phyloP scores from a whole-genome alignment of 2,113 vertebrate species.

The Mungos mungo region DNA sequence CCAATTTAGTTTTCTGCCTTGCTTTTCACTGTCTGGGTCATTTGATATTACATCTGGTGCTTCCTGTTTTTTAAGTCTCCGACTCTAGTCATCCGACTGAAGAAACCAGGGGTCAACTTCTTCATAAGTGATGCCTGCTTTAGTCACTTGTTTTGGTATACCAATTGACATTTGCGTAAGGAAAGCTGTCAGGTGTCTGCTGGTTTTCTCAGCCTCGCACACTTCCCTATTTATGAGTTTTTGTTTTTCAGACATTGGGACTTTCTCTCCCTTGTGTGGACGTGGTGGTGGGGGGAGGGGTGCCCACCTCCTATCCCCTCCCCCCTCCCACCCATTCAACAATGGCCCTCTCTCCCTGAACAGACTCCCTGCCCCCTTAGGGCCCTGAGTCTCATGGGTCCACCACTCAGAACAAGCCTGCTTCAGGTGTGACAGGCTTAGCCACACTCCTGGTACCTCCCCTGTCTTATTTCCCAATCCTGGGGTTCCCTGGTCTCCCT shows the following conservation, averaged over 20 bases:
- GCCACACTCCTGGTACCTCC: neutral
- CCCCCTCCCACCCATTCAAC: neutral
- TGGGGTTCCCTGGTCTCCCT: neutral
- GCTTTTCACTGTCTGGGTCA: constrained; percentile 87
- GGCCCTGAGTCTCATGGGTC: neutral
- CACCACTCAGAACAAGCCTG: neutral
- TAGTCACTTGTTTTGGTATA: constrained; percentile 86
- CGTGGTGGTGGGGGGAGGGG: neutral
- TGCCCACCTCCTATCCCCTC: neutral
- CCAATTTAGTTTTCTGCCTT: constrained; percentile 83
- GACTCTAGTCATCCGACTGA: constrained; percentile 84
- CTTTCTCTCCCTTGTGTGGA: constrained; percentile 62
- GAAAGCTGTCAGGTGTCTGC: constrained; percentile 85
- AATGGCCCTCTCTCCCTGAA: neutral
- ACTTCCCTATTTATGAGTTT: constrained; percentile 85
- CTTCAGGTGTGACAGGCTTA: neutral
- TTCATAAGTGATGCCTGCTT: constrained; percentile 82
- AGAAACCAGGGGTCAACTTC: constrained; percentile 84
- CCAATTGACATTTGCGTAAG: constrained; percentile 85
- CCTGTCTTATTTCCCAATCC: neutral
- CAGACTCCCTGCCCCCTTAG: neutral
- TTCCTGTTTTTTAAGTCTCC: constrained; percentile 87
- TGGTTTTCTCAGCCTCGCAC: constrained; percentile 77
- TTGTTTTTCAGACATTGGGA: constrained; percentile 80
- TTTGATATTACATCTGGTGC: constrained; percentile 86